phyloP scores from a whole-genome alignment of 2,888 invertebrate genomes.

The Euclidia mi region DNA sequence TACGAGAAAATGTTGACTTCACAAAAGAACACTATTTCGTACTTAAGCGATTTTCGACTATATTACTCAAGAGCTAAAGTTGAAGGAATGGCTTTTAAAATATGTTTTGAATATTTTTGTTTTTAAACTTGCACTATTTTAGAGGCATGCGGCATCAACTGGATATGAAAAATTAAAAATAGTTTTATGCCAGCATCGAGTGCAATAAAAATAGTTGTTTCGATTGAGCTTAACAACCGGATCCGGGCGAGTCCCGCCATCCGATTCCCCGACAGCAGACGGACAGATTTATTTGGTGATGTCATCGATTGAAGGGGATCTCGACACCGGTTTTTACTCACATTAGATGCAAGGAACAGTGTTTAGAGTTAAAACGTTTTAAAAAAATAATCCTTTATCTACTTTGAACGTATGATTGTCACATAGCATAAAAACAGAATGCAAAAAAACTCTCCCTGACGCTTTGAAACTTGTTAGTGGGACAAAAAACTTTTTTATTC shows the following conservation, averaged over 20 bases:
- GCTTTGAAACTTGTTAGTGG: slow-evolving; percentile 50
- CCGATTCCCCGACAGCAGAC: slow-evolving; percentile 66
- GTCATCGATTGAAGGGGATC: slow-evolving; percentile 77
- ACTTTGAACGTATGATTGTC: slow-evolving; percentile 25
- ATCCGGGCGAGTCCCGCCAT: slow-evolving; percentile 81
- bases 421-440: slow-evolving; percentile 31
- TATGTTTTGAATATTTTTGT: slow-evolving; percentile 32
- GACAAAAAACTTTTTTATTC: slow-evolving; percentile 49
- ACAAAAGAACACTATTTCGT: slow-evolving; percentile 28
- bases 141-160: slow-evolving; percentile 31
- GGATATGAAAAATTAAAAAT: slow-evolving; percentile 64
- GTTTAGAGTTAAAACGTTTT: slow-evolving; percentile 13
- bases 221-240: slow-evolving; percentile 83
- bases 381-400: slow-evolving; percentile 17
- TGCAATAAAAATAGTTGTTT: slow-evolving; percentile 86
- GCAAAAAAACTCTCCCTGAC: slow-evolving; percentile 35
- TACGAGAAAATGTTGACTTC: slow-evolving; percentile 43
- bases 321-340: slow-evolving; percentile 35
- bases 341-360: slow-evolving; percentile 25
- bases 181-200: slow-evolving; percentile 72
- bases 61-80: no score
- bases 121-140: slow-evolving; percentile 19
- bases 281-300: slow-evolving; percentile 83
- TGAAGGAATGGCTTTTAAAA: slow-evolving; percentile 10
- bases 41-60: slow-evolving; percentile 9